Evolutionary conservation across 2,888 invertebrate genomes (phyloP), one percentile per base, ranked within the genome.

Genomic region (Dexiosoma caninum): DNA sequence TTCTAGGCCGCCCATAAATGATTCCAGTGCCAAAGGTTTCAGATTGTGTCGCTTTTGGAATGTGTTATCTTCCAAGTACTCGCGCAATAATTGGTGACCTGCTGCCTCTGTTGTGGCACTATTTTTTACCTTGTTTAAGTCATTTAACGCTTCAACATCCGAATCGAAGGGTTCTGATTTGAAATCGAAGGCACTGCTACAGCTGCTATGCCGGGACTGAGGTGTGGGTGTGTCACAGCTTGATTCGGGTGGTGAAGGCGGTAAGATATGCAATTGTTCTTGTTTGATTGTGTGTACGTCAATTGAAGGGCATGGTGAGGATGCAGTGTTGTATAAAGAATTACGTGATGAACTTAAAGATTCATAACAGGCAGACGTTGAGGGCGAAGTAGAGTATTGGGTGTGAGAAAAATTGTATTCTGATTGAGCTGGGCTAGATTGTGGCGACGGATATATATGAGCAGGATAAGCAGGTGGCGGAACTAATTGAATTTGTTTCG

Each of bases 11-110:
- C 89, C 91, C 12, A 92, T 92, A 83, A 95, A 91, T 84, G 93
- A 92, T 86, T 93, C 91, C 86, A 93, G 91, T 81, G 95, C 95
- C 85, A 96, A 91, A 0, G 96, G 95, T 90, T 93, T 94, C 83
- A 96, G 91, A 87, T 96, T 96, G 89, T 95, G 94, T 86, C 95
- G 94, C 89, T 94, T 94, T 89, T 96, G 96, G 89, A 96, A 96
- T 83, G 95, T 94, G 6, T 95, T 96, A 86, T 96, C 96, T 88
- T 95, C 93, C 64, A 96, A 91, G 66, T 95, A 96, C 86, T 96
- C 95, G 76, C 96, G 92, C 72, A 97, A 89, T 64, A 96, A 91
- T 86, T 95, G 94, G 90, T 96, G 95, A 88, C 95, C 94, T 85
- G 93, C 92, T 67, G 72, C 14, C 23, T 57, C n/a, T 10, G 19